phyloP scores from a whole-genome alignment of 2,888 invertebrate species.

The Melitaea athalia region DNA sequence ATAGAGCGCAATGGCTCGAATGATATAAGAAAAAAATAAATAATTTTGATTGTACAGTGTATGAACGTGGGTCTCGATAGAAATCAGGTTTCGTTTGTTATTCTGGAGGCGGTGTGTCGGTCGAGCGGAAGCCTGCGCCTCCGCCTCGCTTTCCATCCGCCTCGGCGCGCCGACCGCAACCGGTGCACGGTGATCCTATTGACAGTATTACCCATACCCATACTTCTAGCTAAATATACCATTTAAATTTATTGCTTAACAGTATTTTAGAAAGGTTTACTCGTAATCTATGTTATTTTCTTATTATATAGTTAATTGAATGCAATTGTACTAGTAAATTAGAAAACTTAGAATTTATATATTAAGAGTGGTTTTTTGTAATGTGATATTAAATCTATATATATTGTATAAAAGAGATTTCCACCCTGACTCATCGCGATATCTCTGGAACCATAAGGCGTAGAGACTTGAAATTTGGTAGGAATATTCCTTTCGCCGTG shows the following conservation, averaged over 20 bases:
- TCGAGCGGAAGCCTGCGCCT: slow-evolving; percentile 69
- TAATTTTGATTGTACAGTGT: slow-evolving; percentile 28
- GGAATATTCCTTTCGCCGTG: too few species aligned
- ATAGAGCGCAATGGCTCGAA: slow-evolving; percentile 29
- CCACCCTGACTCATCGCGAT: too few species aligned
- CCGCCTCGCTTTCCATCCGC: slow-evolving; percentile 79
- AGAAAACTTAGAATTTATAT: too few species aligned
- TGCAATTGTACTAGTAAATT: too few species aligned
- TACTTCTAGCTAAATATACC: not conserved
- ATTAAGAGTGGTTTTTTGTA: too few species aligned
- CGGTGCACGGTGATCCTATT: slow-evolving; percentile 29
- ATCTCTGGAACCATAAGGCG: too few species aligned
- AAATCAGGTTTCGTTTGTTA: slow-evolving; percentile 82
- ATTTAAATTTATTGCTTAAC: slow-evolving; percentile 1
- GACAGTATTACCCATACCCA: slow-evolving; percentile 19
- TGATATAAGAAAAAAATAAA: slow-evolving; percentile 23
- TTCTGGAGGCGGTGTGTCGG: slow-evolving; percentile 70
- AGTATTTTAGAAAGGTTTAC: slow-evolving; percentile 4
- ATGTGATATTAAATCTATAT: too few species aligned
- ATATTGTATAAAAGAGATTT: too few species aligned
- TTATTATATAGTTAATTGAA: not conserved
- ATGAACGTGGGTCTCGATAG: slow-evolving; percentile 69
- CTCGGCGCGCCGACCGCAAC: slow-evolving; percentile 34
- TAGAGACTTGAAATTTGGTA: too few species aligned
- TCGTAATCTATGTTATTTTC: not conserved